Conservation (phyloP, 92 coral and sea anemone genomes). For the Bergia sp. region DNA sequence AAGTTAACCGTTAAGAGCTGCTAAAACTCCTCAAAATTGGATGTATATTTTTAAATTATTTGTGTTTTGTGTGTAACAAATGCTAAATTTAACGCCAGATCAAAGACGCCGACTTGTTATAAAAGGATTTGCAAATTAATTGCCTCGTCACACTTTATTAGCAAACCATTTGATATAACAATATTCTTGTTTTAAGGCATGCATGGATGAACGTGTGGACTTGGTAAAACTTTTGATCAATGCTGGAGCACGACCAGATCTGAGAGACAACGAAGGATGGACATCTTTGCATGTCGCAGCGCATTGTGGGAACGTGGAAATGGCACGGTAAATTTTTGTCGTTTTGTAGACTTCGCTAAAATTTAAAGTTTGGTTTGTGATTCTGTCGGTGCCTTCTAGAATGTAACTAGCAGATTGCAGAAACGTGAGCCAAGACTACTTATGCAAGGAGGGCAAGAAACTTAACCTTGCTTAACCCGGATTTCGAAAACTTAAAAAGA, state of each 20-base stretch:
- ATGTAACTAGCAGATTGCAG: not conserved
- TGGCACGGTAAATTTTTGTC: conserved; percentile 47
- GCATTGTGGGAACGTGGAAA: conserved; percentile 56
- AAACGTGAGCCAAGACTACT: not conserved
- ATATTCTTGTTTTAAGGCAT: conserved; percentile 49
- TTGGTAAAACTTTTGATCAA: conserved; percentile 48
- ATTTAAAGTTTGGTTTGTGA: not conserved
- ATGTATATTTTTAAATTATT: too few relatives aligned
- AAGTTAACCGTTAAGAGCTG: not conserved
- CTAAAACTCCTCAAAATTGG: not conserved
- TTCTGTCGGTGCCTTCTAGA: not conserved
- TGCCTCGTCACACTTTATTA: conserved; percentile 2
- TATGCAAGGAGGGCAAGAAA: not conserved
- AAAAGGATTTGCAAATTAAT: not conserved
- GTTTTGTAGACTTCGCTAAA: not conserved
- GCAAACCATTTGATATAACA: not conserved
- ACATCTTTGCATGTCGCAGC: conserved; percentile 61
- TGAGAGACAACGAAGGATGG: conserved; percentile 65
- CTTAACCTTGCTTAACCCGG: not conserved
- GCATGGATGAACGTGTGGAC: conserved; percentile 60
- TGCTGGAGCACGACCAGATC: conserved; percentile 47
- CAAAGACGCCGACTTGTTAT: not conserved
- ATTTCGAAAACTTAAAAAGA: not conserved
- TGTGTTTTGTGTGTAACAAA: not conserved
- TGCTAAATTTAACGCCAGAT: not conserved